Percentiles rank a stretch among this genome's conserved stretches.
Evolutionary conservation across 1,140 invertebrate species (phyloP).

Genomic region (Leptopilina boulardi): DNA sequence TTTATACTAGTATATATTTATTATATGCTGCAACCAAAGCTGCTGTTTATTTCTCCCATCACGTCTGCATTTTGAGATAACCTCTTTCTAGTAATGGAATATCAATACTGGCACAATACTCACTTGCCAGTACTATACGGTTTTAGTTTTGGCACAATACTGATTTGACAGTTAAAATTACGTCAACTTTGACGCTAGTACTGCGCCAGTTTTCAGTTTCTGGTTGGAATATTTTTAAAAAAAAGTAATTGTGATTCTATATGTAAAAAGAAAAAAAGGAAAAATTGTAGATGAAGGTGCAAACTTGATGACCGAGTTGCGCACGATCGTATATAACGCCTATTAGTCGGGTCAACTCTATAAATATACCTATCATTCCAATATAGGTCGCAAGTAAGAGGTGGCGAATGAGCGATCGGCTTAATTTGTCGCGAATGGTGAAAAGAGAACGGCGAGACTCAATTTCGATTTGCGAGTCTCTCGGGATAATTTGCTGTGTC

Average conservation of each 20-base stretch:
- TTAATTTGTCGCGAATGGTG: constrained; percentile 29
- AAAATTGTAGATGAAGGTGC: constrained; percentile 8
- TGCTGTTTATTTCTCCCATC: too few species aligned
- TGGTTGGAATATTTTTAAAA: too few species aligned
- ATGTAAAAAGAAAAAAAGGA: not conserved
- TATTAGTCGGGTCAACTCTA: constrained; percentile 27
- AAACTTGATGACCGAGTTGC: not conserved
- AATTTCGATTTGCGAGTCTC: constrained; percentile 7
- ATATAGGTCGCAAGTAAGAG: constrained; percentile 31
- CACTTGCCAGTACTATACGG: too few species aligned
- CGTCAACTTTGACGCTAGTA: too few species aligned
- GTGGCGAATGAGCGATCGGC: constrained; percentile 24
- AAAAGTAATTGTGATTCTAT: too few species aligned
- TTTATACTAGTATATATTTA: not conserved
- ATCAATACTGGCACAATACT: too few species aligned
- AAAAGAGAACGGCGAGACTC: constrained; percentile 16
- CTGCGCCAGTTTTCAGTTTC: too few species aligned
- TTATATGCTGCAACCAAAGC: too few species aligned
- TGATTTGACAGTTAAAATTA: too few species aligned
- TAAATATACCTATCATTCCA: constrained; percentile 11
- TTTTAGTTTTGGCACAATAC: too few species aligned
- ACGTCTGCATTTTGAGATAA: too few species aligned
- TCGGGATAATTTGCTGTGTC: constrained; percentile 12
- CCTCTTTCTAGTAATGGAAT: too few species aligned
- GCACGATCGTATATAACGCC: not conserved